A percentile compares a stretch with the other conserved stretches of the same genome.
Conservation (phyloP, 2,113 vertebrate species). For the Kryptolebias marmoratus region DNA sequence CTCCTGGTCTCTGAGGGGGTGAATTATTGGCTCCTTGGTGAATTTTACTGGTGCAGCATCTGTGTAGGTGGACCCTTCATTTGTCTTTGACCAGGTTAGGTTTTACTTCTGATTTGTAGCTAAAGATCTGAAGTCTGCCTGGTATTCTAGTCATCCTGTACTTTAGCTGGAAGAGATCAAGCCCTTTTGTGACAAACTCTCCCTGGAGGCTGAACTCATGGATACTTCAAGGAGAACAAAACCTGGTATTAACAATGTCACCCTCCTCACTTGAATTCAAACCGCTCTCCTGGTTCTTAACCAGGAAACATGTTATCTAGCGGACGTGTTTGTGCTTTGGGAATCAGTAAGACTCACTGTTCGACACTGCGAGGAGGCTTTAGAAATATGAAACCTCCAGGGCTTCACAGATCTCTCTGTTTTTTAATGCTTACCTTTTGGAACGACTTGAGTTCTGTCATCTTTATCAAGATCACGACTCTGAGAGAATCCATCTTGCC, state of each 20-base stretch:
- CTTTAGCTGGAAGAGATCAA: neutral
- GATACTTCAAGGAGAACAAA: neutral
- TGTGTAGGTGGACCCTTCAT: neutral
- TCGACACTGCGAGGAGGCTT: neutral
- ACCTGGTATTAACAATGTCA: neutral
- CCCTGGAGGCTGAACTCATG: neutral
- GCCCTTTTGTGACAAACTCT: neutral
- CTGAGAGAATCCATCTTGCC: neutral
- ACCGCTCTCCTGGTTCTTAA: neutral
- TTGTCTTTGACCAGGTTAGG: neutral
- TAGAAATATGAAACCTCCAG: neutral
- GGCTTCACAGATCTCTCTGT: neutral
- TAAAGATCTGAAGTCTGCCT: neutral
- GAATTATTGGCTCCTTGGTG: neutral
- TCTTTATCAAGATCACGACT: neutral
- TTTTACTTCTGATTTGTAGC: neutral
- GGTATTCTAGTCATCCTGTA: neutral
- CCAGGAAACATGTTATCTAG: neutral
- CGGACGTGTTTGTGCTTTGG: neutral
- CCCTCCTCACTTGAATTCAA: neutral
- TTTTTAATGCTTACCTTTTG: neutral
- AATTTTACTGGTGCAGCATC: constrained; percentile 1
- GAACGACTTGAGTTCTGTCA: neutral
- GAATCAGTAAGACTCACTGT: neutral
- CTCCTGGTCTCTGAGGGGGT: neutral